Base-by-base conservation (phyloP, 2,888 invertebrate genomes). In the Ferdinandea cuprea region DNA sequence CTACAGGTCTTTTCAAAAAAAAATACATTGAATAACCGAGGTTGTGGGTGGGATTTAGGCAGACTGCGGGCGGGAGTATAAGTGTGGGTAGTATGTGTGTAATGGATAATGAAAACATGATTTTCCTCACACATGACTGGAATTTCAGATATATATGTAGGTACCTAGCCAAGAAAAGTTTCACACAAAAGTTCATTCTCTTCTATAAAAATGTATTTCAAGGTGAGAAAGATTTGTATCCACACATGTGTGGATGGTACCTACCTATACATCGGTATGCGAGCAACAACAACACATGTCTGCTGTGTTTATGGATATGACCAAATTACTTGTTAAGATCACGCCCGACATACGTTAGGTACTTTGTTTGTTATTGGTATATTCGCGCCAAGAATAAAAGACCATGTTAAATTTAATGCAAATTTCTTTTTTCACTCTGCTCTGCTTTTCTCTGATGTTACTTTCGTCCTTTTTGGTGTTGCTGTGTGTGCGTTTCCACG, bases 41-140 rank as follows among this genome's bases (percentile, higher is more conserved):
- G 19, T 21, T 32, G 19, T 30, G 35, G 17, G 19, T 13, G 42
- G 13, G 42, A 9, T 17, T 35, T 15, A 17, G 44, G 17, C n/a
- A n/a, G n/a, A n/a, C n/a, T n/a, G n/a, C n/a, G n/a, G n/a, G n/a
- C n/a, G n/a, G n/a, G n/a, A n/a, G n/a, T n/a, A n/a, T n/a, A n/a
- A 13, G 32, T 69, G 30, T n/a, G n/a, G n/a, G n/a, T n/a, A 63
- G 58, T 30, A 61, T 74, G 61, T 80, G 44, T 76, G 68, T 65
- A 42, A 71, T 35, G 59, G 54, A 72, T 81, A 76, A 76, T 81
- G 77, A 77, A 73, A 73, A 79, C 73, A 81, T 76, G 61, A 77
- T 59, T 81, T 74, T 32, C 52, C 42, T 65, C 37, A 63, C 54
- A 81, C 76, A 81, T 71, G 69, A 76, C 65, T 66, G 46, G 71